These are phyloP conservation scores for Pygmarrhopalites habei DNA, from an alignment of 1,140 invertebrate species.

Conservation along the genomic window DNA sequence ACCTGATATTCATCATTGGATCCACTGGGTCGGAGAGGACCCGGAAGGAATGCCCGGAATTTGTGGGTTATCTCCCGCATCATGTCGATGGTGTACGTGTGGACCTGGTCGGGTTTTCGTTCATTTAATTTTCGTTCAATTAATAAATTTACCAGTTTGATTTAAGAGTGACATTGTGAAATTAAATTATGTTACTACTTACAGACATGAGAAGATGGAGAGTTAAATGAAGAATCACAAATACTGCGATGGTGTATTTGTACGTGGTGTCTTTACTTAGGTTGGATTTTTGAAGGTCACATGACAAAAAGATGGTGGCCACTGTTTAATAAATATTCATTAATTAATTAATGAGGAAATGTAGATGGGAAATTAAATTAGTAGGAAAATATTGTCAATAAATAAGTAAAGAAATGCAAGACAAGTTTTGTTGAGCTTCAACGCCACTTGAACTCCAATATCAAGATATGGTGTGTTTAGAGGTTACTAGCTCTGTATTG, in stretches of 20 bases:
- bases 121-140: too few relatives aligned
- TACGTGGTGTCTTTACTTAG: constrained; percentile 60
- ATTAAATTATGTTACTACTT: too few relatives aligned
- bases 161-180: too few relatives aligned
- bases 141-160: too few relatives aligned
- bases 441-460: too few relatives aligned
- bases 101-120: constrained; percentile 31
- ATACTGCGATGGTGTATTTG: constrained; percentile 61
- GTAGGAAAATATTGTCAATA: too few relatives aligned
- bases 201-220: constrained; percentile 83
- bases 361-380: too few relatives aligned
- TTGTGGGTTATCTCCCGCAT: constrained; percentile 27
- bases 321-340: constrained; percentile 67
- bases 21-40: constrained; percentile 36
- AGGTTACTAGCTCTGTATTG: too few relatives aligned
- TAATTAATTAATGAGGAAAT: too few relatives aligned
- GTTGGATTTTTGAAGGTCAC: constrained; percentile 71
- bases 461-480: too few relatives aligned
- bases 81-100: constrained; percentile 32
- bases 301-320: constrained; percentile 85
- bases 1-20: constrained; percentile 33
- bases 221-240: constrained; percentile 79
- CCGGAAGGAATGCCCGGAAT: constrained; percentile 25
- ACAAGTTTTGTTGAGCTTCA: too few relatives aligned
- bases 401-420: too few relatives aligned